These are phyloP conservation scores for Microchrysa polita DNA, from an alignment of 2,888 invertebrate genomes.

Conservation along the genomic window DNA sequence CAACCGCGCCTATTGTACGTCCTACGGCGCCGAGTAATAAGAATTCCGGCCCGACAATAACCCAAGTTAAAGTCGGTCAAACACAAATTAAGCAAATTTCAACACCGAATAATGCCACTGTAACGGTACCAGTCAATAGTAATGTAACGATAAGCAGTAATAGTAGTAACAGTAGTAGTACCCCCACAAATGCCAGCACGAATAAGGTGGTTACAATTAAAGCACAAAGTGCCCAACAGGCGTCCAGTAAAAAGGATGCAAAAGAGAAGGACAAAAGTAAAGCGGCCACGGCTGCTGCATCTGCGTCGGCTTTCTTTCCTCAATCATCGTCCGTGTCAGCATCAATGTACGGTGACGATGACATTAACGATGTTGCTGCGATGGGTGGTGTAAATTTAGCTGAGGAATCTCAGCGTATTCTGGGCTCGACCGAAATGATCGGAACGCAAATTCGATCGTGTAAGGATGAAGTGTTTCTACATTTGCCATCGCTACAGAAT, in stretches of 20 bases:
- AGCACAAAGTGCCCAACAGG: slow-evolving; percentile 64
- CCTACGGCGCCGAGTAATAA: slow-evolving; percentile 53
- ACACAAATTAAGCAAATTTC: slow-evolving; percentile 63
- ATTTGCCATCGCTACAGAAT: slow-evolving; percentile 78
- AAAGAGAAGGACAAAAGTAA: slow-evolving; percentile 83
- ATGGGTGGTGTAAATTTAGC: slow-evolving; percentile 99
- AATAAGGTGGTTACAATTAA: slow-evolving; percentile 55
- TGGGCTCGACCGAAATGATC: slow-evolving; percentile 89
- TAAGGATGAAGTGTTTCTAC: slow-evolving; percentile 91
- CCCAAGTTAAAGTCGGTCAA: slow-evolving; percentile 63
- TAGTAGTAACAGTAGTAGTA: slow-evolving; percentile 46
- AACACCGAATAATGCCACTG: slow-evolving; percentile 45
- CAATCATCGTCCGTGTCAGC: slow-evolving; percentile 67
- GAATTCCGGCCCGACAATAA: slow-evolving; percentile 50
- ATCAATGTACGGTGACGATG: slow-evolving; percentile 81
- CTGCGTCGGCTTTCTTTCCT: slow-evolving; percentile 64
- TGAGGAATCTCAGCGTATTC: slow-evolving; percentile 94
- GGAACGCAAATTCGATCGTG: slow-evolving; percentile 90
- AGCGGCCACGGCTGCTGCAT: slow-evolving; percentile 64
- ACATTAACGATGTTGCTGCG: slow-evolving; percentile 98
- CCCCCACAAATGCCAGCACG: slow-evolving; percentile 50
- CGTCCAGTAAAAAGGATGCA: slow-evolving; percentile 67
- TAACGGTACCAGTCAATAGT: slow-evolving; percentile 58
- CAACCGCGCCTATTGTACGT: slow-evolving; percentile 55
- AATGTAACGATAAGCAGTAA: slow-evolving; percentile 42